Base-by-base conservation (phyloP, 2,113 vertebrate species). In the Podarcis muralis region DNA sequence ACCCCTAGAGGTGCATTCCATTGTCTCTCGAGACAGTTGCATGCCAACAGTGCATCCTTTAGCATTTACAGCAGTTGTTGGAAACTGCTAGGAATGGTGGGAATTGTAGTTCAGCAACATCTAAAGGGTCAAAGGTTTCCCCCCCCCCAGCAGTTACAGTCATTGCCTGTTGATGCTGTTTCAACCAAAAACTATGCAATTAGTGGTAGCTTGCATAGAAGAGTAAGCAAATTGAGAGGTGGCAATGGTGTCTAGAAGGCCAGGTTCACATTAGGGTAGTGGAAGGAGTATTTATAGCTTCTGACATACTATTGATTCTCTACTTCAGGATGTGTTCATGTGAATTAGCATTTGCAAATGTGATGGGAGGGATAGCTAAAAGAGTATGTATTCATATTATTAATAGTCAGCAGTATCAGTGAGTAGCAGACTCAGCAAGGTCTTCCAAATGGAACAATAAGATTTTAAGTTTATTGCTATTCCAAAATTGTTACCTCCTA, bases 241-340 rank as follows among this genome's bases (percentile, higher is more conserved):
- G 8, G 15, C 37, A 40, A 11, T 84, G 76, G 78, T 30, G 65
- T 83, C 84, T 75, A 89, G 80, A 82, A 81, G 90, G 84, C 87
- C 74, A 80, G 37, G 53, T 5, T 87, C 88, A 79, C 92, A 90
- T 88, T 88, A 86, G 93, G 89, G 78, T 8, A 25, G 78, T 83
- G 83, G 88, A 57, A 74, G 37, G 75, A 48, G 76, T 79, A 82
- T 88, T 59, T 88, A 72, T 68, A 75, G 71, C 59, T 92, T 89
- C 77, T 90, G 88, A 90, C 87, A 72, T 48, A 0, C 79, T 85
- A 22, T 81, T 87, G 66, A 77, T 78, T 79, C 79, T 78, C 81
- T 92, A 82, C 83, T 92, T 80, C 32, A 40, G 85, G 79, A 86
- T 69, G 3, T 74, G 83, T 80, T 85, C 8, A 0, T 71, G 66